Evolutionary conservation across 1,140 invertebrate genomes (phyloP), one percentile per base, ranked within the genome.

Genomic region (Zaprionus inermis): DNA sequence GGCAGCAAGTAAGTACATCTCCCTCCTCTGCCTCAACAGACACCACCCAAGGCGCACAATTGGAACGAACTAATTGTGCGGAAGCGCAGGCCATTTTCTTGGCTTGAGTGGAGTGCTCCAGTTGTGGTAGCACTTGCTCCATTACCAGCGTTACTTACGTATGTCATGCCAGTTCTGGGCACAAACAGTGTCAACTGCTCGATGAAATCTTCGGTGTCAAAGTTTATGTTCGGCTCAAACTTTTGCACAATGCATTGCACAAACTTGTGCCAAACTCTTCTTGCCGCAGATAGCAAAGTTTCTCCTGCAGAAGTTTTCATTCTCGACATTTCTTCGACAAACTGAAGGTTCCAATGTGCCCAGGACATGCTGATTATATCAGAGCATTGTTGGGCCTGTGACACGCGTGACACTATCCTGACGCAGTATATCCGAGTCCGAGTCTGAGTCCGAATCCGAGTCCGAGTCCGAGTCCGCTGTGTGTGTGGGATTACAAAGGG

Each of bases 61-160:
- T 72, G 54, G 49, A 64, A 67, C 72, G 66, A 90, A 89, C 84
- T 89, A 89, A 89, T 89, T 89, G 84, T 89, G 85, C 75, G 84
- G 81, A 88, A 83, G 81, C 71, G 63, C 63, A 64, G 58, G 52
- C 66, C 65, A 69, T 69, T 80, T 84, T 60, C 74, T 75, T 75
- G 16, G 58, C 36, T 44, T 44, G 58, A 60, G 68, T 61, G 38
- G 60, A 36, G 30, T 86, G 80, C 77, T 88, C 84, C 60, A 89
- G 76, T 83, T 89, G n/a, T 79, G 61, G 44, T 5, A 79, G 72
- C 74, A 79, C 71, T 57, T 34, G 10, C 7, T 11, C 34, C 28
- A 30, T 51, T 24, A 12, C 41, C 1, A 18, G 18, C 41, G n/a
- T 18, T n/a, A n/a, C 6, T 0, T 46, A 22, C 44, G 44, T 22